These are phyloP conservation scores for Labeo catla DNA, from an alignment of 2,113 vertebrate species.

Conservation along the genomic window DNA sequence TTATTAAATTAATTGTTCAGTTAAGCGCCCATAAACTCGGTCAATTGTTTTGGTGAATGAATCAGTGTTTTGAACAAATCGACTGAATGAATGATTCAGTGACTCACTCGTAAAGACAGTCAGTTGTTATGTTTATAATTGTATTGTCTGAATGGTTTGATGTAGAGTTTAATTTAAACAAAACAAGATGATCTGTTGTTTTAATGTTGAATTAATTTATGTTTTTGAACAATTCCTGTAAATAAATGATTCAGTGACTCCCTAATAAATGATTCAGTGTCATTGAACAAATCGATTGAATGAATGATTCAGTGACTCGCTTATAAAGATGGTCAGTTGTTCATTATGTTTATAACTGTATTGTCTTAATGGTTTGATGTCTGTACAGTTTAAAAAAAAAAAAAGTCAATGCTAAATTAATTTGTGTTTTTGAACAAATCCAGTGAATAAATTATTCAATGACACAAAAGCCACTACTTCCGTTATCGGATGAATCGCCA, in stretches of 20 bases:
- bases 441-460: neutral
- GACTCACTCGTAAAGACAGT: neutral
- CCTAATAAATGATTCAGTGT: too few species aligned
- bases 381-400: too few species aligned
- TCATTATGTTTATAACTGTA: too few species aligned
- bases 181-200: too few species aligned
- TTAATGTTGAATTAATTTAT: too few species aligned
- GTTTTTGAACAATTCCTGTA: neutral
- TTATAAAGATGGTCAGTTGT: too few species aligned
- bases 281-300: too few species aligned
- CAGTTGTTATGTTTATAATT: neutral
- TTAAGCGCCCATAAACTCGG: neutral
- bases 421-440: neutral
- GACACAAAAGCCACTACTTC: neutral
- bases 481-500: neutral
- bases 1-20: neutral
- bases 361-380: too few species aligned
- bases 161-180: too few species aligned
- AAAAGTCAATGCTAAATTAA: too few species aligned
- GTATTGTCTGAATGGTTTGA: too few species aligned
- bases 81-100: neutral
- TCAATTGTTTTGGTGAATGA: neutral
- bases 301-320: too few species aligned
- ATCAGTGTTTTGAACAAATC: neutral
- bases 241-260: neutral